Conservation (phyloP, 2,888 invertebrate species). For the Drosophila paramelanica region DNA sequence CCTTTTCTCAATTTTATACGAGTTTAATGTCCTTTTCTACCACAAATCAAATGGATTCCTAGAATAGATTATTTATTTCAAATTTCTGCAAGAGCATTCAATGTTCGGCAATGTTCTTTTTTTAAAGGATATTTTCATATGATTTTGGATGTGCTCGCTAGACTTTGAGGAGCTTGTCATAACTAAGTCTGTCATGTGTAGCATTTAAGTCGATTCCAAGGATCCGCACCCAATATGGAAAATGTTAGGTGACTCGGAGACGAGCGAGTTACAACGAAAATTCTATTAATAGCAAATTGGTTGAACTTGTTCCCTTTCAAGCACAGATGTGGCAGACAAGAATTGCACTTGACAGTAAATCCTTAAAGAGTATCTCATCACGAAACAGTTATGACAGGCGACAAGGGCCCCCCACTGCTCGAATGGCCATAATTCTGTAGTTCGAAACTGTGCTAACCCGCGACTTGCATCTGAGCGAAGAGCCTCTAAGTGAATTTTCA, state of each 20-base stretch:
- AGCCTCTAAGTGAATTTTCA: conserved; percentile 63
- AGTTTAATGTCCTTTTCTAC: too few species aligned
- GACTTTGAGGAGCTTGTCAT: conserved; percentile 29
- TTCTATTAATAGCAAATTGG: conserved; percentile 61
- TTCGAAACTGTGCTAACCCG: conserved; percentile 7
- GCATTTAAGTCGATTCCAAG: conserved; percentile 40
- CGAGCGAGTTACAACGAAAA: conserved; percentile 12
- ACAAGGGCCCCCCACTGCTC: conserved; percentile 6
- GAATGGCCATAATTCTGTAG: conserved; percentile 15
- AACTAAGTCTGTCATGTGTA: conserved; percentile 38
- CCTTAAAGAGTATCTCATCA: conserved; percentile 40
- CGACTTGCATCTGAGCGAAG: conserved; percentile 24
- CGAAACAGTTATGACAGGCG: conserved; percentile 49
- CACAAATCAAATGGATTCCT: too few species aligned
- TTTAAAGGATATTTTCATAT: neutral
- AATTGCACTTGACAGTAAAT: conserved; percentile 45
- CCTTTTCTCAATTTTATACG: too few species aligned
- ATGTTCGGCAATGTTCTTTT: neutral
- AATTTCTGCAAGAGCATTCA: conserved; percentile 10
- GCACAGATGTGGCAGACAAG: conserved; percentile 16
- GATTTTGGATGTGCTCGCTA: conserved; percentile 25
- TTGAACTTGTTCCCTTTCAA: conserved; percentile 16
- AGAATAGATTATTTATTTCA: neutral
- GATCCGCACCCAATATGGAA: conserved; percentile 26
- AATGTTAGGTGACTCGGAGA: conserved; percentile 15